phyloP scores from a whole-genome alignment of 2,113 vertebrate genomes.

The Chinchilla lanigera region DNA sequence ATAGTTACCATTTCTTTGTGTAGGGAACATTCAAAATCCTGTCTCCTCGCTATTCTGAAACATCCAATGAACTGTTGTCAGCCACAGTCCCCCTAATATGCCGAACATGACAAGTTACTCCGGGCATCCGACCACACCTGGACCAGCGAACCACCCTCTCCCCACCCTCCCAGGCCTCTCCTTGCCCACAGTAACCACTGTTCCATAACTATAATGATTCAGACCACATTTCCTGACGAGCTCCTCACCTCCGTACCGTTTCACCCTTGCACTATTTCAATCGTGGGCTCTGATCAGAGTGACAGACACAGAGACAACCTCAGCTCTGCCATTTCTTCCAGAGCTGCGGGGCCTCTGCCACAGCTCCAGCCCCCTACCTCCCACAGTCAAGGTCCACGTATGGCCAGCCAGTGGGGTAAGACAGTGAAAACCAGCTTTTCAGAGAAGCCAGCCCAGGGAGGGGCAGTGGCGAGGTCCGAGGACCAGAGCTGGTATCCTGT shows the following conservation, averaged over 20 bases:
- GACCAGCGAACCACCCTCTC: not conserved
- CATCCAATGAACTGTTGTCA: not conserved
- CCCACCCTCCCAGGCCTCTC: not conserved
- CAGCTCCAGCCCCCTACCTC: not conserved
- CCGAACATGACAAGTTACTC: not conserved
- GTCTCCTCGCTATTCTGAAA: not conserved
- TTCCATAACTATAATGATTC: not conserved
- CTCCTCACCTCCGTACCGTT: not conserved
- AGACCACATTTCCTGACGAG: not conserved
- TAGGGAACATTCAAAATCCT: not conserved
- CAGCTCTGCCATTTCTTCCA: not conserved
- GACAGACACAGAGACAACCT: not conserved
- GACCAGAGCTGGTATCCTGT: not conserved
- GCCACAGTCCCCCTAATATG: not conserved
- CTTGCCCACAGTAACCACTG: not conserved
- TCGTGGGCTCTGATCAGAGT: not conserved
- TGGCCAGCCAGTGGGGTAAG: not conserved
- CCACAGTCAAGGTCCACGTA: no score
- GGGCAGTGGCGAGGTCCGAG: not conserved
- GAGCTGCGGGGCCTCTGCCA: not conserved
- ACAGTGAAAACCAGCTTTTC: no score
- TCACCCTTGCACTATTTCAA: not conserved
- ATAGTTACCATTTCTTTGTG: not conserved
- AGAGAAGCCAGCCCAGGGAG: not conserved
- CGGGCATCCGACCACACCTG: not conserved